phyloP scores from a whole-genome alignment of 2,797 vertebrate species.

The Sebastes matsubarae region DNA sequence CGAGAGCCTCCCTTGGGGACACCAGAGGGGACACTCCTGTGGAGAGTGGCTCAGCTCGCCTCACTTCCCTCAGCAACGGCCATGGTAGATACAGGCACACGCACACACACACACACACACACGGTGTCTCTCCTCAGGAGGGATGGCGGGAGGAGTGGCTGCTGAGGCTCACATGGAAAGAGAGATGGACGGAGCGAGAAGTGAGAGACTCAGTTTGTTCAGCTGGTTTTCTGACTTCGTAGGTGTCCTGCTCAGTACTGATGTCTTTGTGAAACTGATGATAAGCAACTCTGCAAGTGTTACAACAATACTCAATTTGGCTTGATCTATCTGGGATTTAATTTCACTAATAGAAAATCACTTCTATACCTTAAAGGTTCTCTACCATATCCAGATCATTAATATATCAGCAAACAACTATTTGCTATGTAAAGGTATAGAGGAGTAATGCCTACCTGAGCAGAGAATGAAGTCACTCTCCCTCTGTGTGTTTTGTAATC shows the following conservation, averaged over 20 bases:
- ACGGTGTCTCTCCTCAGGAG: not conserved
- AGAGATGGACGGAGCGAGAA: not conserved
- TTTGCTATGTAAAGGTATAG: no score
- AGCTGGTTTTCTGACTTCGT: not conserved
- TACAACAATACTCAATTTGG: not conserved
- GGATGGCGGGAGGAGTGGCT: not conserved
- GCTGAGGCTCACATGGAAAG: not conserved
- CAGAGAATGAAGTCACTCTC: no score
- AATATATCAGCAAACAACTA: no score
- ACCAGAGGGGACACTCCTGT: conserved; percentile 48
- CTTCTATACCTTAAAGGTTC: not conserved
- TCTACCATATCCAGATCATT: no score
- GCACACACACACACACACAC: not conserved
- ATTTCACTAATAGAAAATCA: not conserved
- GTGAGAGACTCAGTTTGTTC: conserved; percentile 2
- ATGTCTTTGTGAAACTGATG: not conserved
- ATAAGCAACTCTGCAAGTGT: not conserved
- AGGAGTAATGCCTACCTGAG: no score
- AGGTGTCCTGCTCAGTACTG: not conserved
- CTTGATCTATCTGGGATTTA: not conserved
- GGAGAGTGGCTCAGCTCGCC: conserved; percentile 56
- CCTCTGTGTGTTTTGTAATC: no score
- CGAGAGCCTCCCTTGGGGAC: conserved; percentile 71
- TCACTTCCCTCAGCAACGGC: conserved; percentile 86
- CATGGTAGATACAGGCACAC: conserved; percentile 47